Percentiles rank a stretch among this genome's conserved stretches.
phyloP scores from a whole-genome alignment of 2,113 vertebrate genomes.

The Chloropsis cyanopogon region DNA sequence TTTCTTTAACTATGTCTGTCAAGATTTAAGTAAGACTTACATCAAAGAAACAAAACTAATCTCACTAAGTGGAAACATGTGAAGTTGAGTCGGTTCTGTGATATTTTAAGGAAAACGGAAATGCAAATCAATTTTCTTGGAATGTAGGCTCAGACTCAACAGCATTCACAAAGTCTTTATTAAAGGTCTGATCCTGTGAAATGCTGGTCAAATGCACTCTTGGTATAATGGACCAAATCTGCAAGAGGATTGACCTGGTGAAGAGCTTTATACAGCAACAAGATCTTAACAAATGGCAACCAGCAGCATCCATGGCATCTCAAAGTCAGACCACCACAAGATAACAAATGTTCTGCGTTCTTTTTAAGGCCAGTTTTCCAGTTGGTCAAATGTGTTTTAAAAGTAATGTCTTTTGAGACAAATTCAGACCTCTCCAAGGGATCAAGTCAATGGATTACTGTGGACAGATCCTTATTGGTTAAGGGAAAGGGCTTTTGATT shows the following conservation, averaged over 20 bases:
- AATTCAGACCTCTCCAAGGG: slow-evolving; percentile 58
- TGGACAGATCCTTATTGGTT: slow-evolving; percentile 38
- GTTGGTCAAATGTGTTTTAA: slow-evolving; percentile 17
- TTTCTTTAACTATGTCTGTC: slow-evolving; percentile 18
- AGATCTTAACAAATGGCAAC: not conserved
- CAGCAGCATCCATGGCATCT: not conserved
- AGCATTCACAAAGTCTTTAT: not conserved
- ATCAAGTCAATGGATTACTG: slow-evolving; percentile 37
- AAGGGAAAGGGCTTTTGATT: slow-evolving; percentile 63
- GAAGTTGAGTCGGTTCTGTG: not conserved
- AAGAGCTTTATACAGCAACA: not conserved
- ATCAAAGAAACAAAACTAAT: not conserved
- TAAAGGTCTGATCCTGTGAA: not conserved
- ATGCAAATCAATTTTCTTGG: not conserved
- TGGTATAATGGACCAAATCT: not conserved
- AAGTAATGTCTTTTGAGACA: slow-evolving; percentile 9
- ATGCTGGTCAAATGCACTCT: not conserved
- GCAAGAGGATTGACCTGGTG: not conserved
- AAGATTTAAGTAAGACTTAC: not conserved
- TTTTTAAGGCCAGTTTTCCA: slow-evolving; percentile 4
- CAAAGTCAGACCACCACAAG: not conserved
- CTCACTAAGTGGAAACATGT: not conserved
- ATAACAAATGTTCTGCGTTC: not conserved
- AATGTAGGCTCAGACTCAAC: not conserved
- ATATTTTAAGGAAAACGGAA: not conserved